These are phyloP conservation scores for Halictus rubicundus DNA, from an alignment of 1,140 invertebrate genomes.

Conservation along the genomic window DNA sequence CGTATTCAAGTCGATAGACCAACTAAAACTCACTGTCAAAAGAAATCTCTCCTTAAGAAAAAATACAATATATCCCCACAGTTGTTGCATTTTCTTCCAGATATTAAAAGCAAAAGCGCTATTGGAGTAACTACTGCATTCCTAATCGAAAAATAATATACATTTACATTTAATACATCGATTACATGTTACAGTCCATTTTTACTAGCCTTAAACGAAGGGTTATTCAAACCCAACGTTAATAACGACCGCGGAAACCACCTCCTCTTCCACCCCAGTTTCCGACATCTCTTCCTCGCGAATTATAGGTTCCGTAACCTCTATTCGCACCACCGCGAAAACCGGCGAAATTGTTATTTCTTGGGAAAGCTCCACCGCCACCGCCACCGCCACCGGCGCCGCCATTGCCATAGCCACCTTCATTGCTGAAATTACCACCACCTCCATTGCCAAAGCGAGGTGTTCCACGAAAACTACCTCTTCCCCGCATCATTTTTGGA, in stretches of 20 bases:
- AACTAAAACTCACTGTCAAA: not conserved
- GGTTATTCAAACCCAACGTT: conserved; percentile 5
- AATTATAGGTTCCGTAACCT: conserved; percentile 36
- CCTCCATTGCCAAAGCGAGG: not conserved
- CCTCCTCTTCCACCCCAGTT: conserved; percentile 48
- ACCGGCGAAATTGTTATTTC: conserved; percentile 30
- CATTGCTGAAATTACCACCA: conserved; percentile 11
- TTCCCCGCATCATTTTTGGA: conserved; percentile 62
- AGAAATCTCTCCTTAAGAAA: not conserved
- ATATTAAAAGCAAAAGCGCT: not conserved
- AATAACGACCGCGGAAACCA: conserved; percentile 42
- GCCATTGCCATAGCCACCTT: not conserved
- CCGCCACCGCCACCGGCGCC: conserved; percentile 18
- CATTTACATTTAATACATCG: not conserved
- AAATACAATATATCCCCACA: not conserved
- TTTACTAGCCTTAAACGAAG: not conserved
- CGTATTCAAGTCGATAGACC: not conserved
- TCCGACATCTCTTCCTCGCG: conserved; percentile 39
- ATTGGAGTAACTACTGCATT: not conserved
- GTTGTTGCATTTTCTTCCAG: not conserved
- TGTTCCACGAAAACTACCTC: conserved; percentile 38
- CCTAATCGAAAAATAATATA: not conserved
- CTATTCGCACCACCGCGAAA: conserved; percentile 38
- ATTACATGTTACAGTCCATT: not conserved
- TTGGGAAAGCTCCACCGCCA: conserved; percentile 1